phyloP scores from a whole-genome alignment of 2,113 vertebrate species.

The Vombatus ursinus region DNA sequence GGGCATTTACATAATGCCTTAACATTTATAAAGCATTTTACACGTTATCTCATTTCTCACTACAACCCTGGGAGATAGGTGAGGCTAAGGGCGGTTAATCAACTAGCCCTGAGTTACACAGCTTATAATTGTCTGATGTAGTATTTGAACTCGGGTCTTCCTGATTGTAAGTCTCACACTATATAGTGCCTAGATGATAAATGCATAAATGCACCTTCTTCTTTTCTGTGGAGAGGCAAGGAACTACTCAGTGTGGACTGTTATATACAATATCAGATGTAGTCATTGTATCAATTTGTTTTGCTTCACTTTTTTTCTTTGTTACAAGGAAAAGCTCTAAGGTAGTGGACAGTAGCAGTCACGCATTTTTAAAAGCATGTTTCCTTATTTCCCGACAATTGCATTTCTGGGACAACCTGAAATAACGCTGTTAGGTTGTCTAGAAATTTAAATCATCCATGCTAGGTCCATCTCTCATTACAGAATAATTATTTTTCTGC shows the following conservation, averaged over 20 bases:
- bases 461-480: conserved; percentile 49
- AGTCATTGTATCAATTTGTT: background rate
- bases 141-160: background rate
- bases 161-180: background rate
- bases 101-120: background rate
- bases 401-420: conserved; percentile 31
- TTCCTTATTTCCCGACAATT: conserved; percentile 36
- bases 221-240: background rate
- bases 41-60: background rate
- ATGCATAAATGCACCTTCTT: background rate
- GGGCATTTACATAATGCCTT: background rate
- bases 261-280: background rate
- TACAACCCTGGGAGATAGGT: background rate
- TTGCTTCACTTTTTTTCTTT: background rate
- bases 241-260: background rate
- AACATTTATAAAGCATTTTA: background rate
- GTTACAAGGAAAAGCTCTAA: background rate
- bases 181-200: background rate
- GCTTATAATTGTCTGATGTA: background rate
- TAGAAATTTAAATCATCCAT: conserved; percentile 16
- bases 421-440: conserved; percentile 38
- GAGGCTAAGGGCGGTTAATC: background rate
- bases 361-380: conserved; percentile 25
- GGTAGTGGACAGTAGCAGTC: background rate
- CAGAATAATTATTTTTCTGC: conserved; percentile 42